A percentile compares a stretch with the other conserved stretches of the same genome.
Conservation (phyloP, 2,113 vertebrate species). For the Plestiodon gilberti region DNA sequence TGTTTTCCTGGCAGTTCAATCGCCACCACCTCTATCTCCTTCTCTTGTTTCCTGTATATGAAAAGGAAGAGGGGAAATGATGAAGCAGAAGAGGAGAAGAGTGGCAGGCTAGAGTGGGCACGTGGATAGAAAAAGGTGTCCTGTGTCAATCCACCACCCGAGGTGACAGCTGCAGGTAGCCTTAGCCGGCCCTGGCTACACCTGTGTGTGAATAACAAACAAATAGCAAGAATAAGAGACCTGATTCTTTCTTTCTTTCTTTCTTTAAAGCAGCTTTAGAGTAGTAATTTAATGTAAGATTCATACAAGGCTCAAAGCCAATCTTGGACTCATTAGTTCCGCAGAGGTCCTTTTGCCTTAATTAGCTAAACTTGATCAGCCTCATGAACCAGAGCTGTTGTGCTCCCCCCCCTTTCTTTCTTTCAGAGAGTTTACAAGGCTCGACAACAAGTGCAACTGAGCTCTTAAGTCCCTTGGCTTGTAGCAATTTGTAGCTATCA, state of each 20-base stretch:
- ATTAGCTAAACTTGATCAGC: neutral
- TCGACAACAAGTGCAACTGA: neutral
- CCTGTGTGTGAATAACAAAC: no score
- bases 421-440: neutral
- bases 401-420: neutral
- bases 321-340: neutral
- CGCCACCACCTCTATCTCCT: no score
- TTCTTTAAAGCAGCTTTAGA: neutral
- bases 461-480: neutral
- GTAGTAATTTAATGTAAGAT: neutral
- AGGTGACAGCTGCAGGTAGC: no score
- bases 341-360: neutral
- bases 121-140: no score
- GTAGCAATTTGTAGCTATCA: neutral
- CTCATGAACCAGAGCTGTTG: conserved; percentile 4
- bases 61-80: no score
- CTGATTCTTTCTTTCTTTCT: neutral
- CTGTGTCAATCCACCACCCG: no score
- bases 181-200: no score
- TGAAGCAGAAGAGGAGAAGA: no score
- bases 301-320: neutral
- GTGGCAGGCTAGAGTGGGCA: no score
- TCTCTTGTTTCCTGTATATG: no score
- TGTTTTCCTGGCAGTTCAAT: no score
- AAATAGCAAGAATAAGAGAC: neutral